Base-by-base conservation (phyloP, 37 sponge, comb jelly and placozoan genomes). In the Cladorhizidae sp. region DNA sequence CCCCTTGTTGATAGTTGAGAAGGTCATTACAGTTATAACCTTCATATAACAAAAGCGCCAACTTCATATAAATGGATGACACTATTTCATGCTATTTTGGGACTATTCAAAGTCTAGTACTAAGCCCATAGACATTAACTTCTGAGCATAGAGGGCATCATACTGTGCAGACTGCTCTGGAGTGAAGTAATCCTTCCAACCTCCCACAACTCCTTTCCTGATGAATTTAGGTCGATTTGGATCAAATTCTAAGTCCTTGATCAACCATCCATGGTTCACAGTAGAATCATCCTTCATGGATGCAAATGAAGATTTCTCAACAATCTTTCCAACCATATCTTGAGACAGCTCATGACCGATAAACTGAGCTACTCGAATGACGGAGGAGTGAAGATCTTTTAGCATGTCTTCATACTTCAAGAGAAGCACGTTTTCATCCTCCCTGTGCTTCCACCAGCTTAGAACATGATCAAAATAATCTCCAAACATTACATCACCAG, bases 371-470 rank as follows among this genome's bases (percentile, higher is more conserved):
- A 86, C 67, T 26, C 26, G 21, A 23, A 21, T 20, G 3, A 86
- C 37, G n/a, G 76, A 63, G 25, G 59, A 0, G 23, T 20, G 75
- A 15, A 55, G 80, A 73, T 86, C 87, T 35, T 40, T 65, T 70
- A 80, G 75, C 88, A 87, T 81, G 64, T 87, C 88, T 71, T 87
- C 88, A n/a, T 81, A 87, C 82, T 70, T 87, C 20, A 86, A 31
- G 32, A 86, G 80, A 23, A 86, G 80, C 43, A 86, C 70, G 40
- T 86, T 86, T 31, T 40, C 28, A 7, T 62, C 70, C 33, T 86
- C 78, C 70, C 55, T 63, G 76, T 81, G 78, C 23, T 21, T 40
- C 82, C 82, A 87, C 88, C 88, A 87, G 67, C 76, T 68, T 12
- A 83, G 40, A 52, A 85, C 36, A 67, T 88, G 89, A 20, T 83